Percentiles rank a stretch among this genome's conserved stretches.
Conservation (phyloP, 2,113 vertebrate genomes). For the Ellobius talpinus region DNA sequence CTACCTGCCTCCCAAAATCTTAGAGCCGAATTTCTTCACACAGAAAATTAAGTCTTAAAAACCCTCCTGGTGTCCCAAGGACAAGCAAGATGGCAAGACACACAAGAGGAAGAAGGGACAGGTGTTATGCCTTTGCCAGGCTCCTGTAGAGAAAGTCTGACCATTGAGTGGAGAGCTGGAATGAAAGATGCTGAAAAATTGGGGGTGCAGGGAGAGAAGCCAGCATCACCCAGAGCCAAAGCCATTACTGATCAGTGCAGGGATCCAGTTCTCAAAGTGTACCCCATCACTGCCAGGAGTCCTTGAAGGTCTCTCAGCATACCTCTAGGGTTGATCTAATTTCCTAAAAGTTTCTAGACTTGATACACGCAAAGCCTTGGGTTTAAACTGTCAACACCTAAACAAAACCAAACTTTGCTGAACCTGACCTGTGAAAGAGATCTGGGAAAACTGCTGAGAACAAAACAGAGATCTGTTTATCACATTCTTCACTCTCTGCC, state of each 20-base stretch:
- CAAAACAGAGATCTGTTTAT: not conserved
- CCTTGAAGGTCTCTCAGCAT: not conserved
- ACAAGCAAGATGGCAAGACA: not conserved
- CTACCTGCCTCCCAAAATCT: not conserved
- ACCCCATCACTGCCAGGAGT: not conserved
- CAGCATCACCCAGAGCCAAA: not conserved
- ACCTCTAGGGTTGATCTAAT: not conserved
- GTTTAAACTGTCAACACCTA: not conserved
- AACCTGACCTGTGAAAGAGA: not conserved
- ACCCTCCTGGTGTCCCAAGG: not conserved
- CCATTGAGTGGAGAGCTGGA: fast-evolving
- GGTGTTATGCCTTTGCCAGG: not conserved
- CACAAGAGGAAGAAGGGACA: constrained; percentile 4
- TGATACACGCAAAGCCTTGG: not conserved
- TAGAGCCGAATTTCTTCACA: not conserved
- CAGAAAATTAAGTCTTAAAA: constrained; percentile 37
- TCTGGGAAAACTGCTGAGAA: not conserved
- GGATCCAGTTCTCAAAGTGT: not conserved
- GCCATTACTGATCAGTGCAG: not conserved
- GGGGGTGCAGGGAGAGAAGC: not conserved
- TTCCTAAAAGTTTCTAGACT: constrained; percentile 20
- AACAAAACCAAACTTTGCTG: not conserved
- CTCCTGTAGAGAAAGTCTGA: not conserved
- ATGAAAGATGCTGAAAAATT: not conserved
- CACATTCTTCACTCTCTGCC: not conserved